A percentile compares a stretch with the other conserved stretches of the same genome.
Evolutionary conservation across 2,888 invertebrate species (phyloP).

Genomic region (Creontiades dilutus): DNA sequence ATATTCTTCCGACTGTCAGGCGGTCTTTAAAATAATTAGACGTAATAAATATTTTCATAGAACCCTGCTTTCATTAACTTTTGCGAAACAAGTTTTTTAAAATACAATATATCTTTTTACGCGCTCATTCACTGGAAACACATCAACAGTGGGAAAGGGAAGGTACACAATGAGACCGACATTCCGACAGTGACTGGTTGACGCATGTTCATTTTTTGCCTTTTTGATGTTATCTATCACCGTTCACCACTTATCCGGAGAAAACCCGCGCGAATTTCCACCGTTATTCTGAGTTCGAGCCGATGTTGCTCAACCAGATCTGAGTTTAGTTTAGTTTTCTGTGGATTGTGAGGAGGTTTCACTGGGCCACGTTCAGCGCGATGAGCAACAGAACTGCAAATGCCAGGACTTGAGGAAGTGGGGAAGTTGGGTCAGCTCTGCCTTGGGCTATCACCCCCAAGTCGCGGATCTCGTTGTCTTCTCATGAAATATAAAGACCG

Average conservation of each 20-base stretch:
- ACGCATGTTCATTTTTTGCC: too few relatives aligned
- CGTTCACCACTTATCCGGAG: background rate
- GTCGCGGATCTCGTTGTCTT: slow-evolving; percentile 73
- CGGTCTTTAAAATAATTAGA: background rate
- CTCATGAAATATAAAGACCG: slow-evolving; percentile 7
- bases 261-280: background rate
- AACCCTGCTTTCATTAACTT: slow-evolving; percentile 23
- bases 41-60: background rate
- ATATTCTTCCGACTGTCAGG: background rate
- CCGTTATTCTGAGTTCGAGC: background rate
- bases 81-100: background rate
- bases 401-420: background rate
- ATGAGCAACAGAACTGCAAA: background rate
- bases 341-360: background rate
- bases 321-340: background rate
- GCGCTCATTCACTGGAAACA: background rate
- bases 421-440: background rate
- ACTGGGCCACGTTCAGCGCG: background rate
- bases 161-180: background rate
- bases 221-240: background rate
- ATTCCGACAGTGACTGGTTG: too few relatives aligned
- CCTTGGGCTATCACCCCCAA: slow-evolving; percentile 72
- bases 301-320: background rate
- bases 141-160: slow-evolving; percentile 9
- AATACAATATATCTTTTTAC: background rate